Base-by-base conservation (phyloP, 2,888 invertebrate species). In the Cristatella mucedo region DNA sequence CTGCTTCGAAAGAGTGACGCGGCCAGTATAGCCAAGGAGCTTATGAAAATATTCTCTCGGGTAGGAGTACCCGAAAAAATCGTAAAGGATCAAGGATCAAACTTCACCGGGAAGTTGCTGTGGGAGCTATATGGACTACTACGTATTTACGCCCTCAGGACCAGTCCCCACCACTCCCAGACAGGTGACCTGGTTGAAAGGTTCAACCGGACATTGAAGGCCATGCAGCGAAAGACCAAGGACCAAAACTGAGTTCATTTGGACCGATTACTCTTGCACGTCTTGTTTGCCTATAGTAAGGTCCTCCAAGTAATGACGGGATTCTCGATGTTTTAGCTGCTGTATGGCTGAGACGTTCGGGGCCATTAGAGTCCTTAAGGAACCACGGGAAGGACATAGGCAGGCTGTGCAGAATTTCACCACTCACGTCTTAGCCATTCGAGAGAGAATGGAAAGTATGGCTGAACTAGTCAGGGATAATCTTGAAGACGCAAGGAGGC, bases 81-180 rank as follows among this genome's bases (percentile, higher is more conserved):
- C 13, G 16, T 50, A n/a, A 40, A 33, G 18, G 51, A 50, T 26
- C 19, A 40, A 20, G 49, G 49, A n/a, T 40, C 46, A 4, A 50
- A 49, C 26, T 50, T 50, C 21, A 46, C 46, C 2, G 45, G 43
- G 3, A 38, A 45, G 15, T 13, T 45, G 21, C 44, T 49, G 41
- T 38, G 34, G 30, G 44, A 43, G 29, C 41, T 48, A 19, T 24
- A 19, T 29, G 33, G 43, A 21, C 36, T 49, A 29, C 29, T 44
- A 3, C 40, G 42, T 7, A 44, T 49, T 7, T 20, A 42, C 7
- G 38, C 42, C 19, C 16, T 45, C 1, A 33, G 36, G 11, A 45
- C 46, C 9, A 46, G 40, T 6, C 41, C 45, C 2, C 44, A 45
- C 32, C 47, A 49, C 40, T 42, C 46, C 4, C 30, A 32, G 30